Conservation (phyloP, 1,140 invertebrate genomes). For the Sarcophaga bullata region DNA sequence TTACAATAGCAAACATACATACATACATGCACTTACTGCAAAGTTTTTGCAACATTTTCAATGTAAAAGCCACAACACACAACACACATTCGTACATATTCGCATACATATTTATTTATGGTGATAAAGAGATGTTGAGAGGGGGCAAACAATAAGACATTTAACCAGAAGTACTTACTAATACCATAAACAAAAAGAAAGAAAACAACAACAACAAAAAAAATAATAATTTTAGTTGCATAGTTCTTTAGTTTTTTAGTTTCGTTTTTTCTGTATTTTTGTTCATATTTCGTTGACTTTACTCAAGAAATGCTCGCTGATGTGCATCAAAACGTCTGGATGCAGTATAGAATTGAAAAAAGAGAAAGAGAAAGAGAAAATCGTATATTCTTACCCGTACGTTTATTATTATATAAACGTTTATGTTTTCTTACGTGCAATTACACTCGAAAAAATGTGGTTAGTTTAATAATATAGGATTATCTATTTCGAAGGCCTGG, state of each 20-base stretch:
- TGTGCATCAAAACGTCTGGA: conserved; percentile 10
- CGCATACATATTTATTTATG: too few species aligned
- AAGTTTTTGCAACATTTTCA: too few species aligned
- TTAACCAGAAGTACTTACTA: background rate
- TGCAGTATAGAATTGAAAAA: background rate
- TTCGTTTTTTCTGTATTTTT: background rate
- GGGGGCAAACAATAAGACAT: background rate
- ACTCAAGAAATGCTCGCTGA: conserved; percentile 2
- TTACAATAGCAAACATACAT: too few species aligned
- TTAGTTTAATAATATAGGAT: too few species aligned
- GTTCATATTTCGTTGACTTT: conserved; percentile 1
- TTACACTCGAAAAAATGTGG: too few species aligned
- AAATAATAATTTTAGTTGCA: background rate
- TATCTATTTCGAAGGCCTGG: too few species aligned
- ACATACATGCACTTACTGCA: too few species aligned
- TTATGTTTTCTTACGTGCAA: background rate
- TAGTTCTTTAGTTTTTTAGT: too few species aligned
- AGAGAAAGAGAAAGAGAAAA: background rate
- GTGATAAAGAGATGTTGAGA: too few species aligned
- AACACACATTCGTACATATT: background rate
- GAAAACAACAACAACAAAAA: background rate
- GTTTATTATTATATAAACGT: background rate
- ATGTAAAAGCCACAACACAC: background rate
- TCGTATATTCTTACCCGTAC: background rate
- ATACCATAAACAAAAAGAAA: too few species aligned